Percentiles rank a stretch among this genome's conserved stretches.
These are phyloP conservation scores for Botia almorhae DNA, from an alignment of 2,797 vertebrate species.

Conservation along the genomic window DNA sequence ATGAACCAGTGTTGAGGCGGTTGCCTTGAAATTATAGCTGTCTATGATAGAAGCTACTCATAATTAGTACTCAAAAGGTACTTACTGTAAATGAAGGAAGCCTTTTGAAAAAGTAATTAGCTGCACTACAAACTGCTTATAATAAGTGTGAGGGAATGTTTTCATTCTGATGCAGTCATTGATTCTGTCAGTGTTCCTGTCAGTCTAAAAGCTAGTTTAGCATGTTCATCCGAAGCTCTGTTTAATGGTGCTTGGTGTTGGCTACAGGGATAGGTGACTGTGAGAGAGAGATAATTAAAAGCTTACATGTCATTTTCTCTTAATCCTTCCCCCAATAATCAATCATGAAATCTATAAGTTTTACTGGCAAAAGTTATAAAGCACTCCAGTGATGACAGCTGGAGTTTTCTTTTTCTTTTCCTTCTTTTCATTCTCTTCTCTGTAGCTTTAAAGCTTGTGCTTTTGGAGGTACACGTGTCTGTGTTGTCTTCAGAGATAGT, in stretches of 20 bases:
- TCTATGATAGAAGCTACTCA: too few species aligned
- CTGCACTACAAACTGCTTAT: too few species aligned
- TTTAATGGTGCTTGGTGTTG: neutral
- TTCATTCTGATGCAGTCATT: neutral
- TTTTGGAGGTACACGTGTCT: slow-evolving; percentile 6
- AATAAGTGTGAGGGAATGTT: neutral
- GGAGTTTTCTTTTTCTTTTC: neutral
- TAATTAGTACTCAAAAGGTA: too few species aligned
- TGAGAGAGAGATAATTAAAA: slow-evolving; percentile 4
- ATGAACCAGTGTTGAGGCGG: too few species aligned
- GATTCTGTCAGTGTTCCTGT: neutral
- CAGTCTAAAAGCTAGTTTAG: neutral
- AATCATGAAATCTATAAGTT: neutral
- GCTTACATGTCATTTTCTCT: neutral
- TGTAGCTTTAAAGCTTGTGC: slow-evolving; percentile 3
- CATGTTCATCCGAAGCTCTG: neutral
- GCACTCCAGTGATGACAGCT: slow-evolving; percentile 10
- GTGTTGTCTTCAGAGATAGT: slow-evolving; percentile 11
- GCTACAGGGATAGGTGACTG: neutral
- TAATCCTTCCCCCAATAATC: slow-evolving; percentile 7
- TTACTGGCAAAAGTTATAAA: slow-evolving; percentile 11
- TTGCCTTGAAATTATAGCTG: too few species aligned
- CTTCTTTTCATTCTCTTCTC: neutral
- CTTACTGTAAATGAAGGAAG: too few species aligned
- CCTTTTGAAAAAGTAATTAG: too few species aligned